These are phyloP conservation scores for Erinaceus europaeus DNA, from an alignment of 2,113 vertebrate species.

Conservation along the genomic window DNA sequence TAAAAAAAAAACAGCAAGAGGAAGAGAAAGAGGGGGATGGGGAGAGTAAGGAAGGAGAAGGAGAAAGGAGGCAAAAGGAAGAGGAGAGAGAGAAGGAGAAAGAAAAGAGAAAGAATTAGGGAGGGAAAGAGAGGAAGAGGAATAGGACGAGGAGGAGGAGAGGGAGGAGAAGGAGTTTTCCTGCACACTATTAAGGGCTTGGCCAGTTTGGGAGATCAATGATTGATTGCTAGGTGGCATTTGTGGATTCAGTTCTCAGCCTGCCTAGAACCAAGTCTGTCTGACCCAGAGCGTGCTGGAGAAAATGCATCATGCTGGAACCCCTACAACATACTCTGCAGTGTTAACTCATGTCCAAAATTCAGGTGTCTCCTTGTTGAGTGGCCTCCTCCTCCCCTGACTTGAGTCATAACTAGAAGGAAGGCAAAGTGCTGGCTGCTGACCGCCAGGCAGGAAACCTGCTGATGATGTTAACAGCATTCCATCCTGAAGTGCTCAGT, in stretches of 20 bases:
- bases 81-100: no score
- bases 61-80: no score
- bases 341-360: background rate
- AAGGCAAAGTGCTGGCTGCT: slow-evolving; percentile 20
- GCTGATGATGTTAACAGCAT: background rate
- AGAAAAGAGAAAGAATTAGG: no score
- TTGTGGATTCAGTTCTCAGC: background rate
- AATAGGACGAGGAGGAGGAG: no score
- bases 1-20: no score
- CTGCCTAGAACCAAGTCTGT: background rate
- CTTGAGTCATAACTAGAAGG: background rate
- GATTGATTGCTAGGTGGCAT: background rate
- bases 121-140: no score
- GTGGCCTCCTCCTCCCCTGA: background rate
- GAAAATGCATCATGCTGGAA: background rate
- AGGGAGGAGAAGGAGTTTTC: no score
- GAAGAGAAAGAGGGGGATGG: no score
- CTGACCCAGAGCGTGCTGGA: background rate
- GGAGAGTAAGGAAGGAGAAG: no score
- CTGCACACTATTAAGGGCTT: background rate
- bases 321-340: background rate
- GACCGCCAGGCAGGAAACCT: background rate
- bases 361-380: background rate
- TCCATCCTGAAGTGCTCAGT: background rate
- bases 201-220: background rate